Conservation (phyloP, 2,797 vertebrate genomes). For the Anableps anableps region DNA sequence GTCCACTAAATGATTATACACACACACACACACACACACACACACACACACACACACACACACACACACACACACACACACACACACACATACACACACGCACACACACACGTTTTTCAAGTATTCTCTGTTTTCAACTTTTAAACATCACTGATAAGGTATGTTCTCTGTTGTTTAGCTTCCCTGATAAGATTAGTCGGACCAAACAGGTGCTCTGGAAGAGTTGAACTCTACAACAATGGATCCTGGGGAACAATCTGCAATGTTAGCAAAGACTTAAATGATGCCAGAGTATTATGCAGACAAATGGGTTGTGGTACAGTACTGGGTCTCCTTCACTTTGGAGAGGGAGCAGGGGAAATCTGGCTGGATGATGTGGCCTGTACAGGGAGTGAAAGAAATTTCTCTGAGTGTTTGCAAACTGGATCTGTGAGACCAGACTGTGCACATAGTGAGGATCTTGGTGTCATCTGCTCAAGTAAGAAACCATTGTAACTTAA, state of each 20-base stretch:
- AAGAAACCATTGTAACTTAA: neutral
- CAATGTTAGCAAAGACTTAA: slow-evolving; percentile 10
- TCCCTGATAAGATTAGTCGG: neutral
- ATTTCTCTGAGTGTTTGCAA: fast-evolving
- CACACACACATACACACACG: no score
- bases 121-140: neutral
- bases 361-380: fast-evolving
- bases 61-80: no score
- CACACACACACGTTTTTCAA: neutral
- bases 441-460: fast-evolving
- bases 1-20: neutral
- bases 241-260: slow-evolving; percentile 30
- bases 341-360: fast-evolving
- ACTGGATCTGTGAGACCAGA: fast-evolving
- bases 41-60: no score
- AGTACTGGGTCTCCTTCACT: neutral
- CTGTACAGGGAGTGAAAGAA: neutral
- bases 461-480: neutral
- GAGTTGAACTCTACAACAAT: neutral
- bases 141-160: neutral
- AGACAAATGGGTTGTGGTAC: slow-evolving; percentile 3
- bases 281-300: slow-evolving; percentile 7
- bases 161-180: neutral
- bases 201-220: neutral
- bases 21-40: neutral